These are phyloP conservation scores for Zoanthus gigantus DNA, from an alignment of 92 coral and sea anemone genomes.

Conservation along the genomic window DNA sequence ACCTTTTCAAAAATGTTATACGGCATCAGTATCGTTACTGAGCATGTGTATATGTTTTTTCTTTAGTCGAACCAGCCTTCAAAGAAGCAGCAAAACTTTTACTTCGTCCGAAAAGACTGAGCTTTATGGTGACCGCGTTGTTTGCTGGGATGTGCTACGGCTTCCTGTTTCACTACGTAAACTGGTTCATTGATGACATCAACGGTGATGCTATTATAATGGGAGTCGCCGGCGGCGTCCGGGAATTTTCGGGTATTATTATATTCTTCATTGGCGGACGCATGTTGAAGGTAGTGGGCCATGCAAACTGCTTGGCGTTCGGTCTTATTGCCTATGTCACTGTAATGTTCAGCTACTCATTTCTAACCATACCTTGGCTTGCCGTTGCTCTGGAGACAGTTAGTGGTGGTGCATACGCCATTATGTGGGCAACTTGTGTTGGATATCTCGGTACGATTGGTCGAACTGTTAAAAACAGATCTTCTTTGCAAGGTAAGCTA, in stretches of 20 bases:
- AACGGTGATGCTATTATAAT: slow-evolving; percentile 82
- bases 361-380: slow-evolving; percentile 84
- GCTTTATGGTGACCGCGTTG: slow-evolving; percentile 77
- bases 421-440: slow-evolving; percentile 91
- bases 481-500: slow-evolving; percentile 34
- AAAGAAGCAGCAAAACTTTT: slow-evolving; percentile 53
- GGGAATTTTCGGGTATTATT: slow-evolving; percentile 83
- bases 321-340: slow-evolving; percentile 82
- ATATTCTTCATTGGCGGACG: slow-evolving; percentile 79
- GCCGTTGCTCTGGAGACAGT: slow-evolving; percentile 87
- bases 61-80: slow-evolving; percentile 59
- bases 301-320: slow-evolving; percentile 79
- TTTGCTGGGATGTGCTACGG: slow-evolving; percentile 95
- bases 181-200: slow-evolving; percentile 94
- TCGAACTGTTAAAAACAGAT: slow-evolving; percentile 28
- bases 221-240: slow-evolving; percentile 95
- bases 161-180: slow-evolving; percentile 89
- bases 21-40: too few relatives aligned
- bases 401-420: slow-evolving; percentile 90
- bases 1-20: not conserved
- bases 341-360: slow-evolving; percentile 79
- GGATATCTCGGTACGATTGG: slow-evolving; percentile 83
- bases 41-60: not conserved
- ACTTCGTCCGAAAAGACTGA: slow-evolving; percentile 64
- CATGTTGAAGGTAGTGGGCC: slow-evolving; percentile 71